These are phyloP conservation scores for Serrognathus titanus DNA, from an alignment of 2,888 invertebrate genomes.

Conservation along the genomic window DNA sequence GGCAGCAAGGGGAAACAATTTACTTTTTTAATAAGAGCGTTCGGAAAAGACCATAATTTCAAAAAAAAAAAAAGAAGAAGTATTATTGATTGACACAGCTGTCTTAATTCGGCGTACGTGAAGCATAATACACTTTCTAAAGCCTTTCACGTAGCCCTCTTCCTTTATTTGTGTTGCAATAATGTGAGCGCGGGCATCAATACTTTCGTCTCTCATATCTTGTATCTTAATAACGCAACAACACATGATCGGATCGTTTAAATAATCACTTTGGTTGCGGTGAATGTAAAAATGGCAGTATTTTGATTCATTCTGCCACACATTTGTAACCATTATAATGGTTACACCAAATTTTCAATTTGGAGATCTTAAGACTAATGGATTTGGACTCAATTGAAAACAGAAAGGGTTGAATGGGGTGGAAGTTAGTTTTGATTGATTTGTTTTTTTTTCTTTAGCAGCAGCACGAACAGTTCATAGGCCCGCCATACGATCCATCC, in stretches of 20 bases:
- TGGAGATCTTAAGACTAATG: no score
- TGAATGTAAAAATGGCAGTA: no score
- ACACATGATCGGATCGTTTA: conserved; percentile 8
- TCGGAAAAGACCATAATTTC: no score
- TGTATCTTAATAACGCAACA: conserved; percentile 12
- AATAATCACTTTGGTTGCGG: neutral
- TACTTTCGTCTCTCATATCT: neutral
- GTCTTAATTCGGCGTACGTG: neutral
- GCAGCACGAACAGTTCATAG: conserved; percentile 62
- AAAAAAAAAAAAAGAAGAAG: no score
- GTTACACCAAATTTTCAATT: no score
- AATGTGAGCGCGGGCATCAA: neutral
- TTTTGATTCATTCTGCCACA: neutral
- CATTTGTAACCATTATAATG: no score
- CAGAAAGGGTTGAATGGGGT: no score
- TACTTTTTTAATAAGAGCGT: no score
- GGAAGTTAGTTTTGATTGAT: neutral
- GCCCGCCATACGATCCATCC: conserved; percentile 67
- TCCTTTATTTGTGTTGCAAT: conserved; percentile 12
- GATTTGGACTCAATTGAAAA: no score
- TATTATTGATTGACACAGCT: no score
- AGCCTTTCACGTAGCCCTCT: conserved; percentile 13
- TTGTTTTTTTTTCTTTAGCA: conserved; percentile 55
- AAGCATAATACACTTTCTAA: conserved; percentile 11
- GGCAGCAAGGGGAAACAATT: no score